Conservation (phyloP, 2,797 vertebrate genomes). For the Meriones psammophilus region DNA sequence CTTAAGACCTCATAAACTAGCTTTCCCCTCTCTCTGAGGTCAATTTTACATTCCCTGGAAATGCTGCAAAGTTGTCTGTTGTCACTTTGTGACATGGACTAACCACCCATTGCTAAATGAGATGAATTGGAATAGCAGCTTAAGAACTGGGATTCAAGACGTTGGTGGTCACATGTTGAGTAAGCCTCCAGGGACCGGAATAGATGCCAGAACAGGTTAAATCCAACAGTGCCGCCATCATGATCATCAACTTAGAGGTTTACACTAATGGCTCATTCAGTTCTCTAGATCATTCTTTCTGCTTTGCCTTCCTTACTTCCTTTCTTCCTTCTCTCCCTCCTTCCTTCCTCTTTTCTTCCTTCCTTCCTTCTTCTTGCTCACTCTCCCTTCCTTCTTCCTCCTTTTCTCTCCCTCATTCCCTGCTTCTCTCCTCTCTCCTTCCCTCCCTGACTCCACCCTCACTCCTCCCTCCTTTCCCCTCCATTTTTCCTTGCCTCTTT, state of each 20-base stretch:
- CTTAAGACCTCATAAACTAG: slow-evolving; percentile 17
- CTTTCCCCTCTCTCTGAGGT: background rate
- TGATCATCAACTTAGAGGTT: background rate
- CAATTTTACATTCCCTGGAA: background rate
- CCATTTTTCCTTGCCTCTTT: rapidly evolving
- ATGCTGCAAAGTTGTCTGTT: background rate
- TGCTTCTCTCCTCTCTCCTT: rapidly evolving
- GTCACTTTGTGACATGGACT: background rate
- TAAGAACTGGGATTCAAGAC: background rate
- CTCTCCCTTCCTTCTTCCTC: rapidly evolving
- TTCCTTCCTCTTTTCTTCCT: no score
- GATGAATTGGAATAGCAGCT: background rate
- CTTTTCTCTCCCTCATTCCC: background rate
- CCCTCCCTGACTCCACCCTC: rapidly evolving
- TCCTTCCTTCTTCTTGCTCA: rapidly evolving
- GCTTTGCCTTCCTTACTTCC: background rate
- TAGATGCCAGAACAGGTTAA: background rate
- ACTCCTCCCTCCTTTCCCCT: no score
- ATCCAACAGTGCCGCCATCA: background rate
- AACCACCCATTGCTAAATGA: background rate
- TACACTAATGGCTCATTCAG: background rate
- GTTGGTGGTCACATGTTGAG: background rate
- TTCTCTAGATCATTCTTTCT: background rate
- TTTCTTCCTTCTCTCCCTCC: background rate
- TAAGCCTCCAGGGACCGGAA: background rate